A percentile compares a stretch with the other conserved stretches of the same genome.
Evolutionary conservation across 2,888 invertebrate species (phyloP).

Genomic region (Dicyrtoma fusca): DNA sequence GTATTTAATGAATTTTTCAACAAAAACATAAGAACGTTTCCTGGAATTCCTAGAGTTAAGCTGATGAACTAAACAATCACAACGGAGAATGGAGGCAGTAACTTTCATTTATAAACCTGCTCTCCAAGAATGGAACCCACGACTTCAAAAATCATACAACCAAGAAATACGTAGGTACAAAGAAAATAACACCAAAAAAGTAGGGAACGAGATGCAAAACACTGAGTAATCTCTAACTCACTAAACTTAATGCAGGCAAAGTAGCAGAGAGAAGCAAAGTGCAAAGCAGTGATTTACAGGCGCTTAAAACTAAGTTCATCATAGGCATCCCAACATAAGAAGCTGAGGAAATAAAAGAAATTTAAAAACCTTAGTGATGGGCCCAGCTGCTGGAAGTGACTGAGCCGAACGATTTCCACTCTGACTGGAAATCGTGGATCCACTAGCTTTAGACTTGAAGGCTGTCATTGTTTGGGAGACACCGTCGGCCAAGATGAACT

Average conservation of each 20-base stretch:
- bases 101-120: too few relatives aligned
- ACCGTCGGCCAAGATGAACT: constrained; percentile 98
- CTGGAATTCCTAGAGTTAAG: too few relatives aligned
- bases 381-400: constrained; percentile 71
- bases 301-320: neutral
- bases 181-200: too few relatives aligned
- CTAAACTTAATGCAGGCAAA: neutral
- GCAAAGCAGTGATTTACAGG: neutral
- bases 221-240: neutral
- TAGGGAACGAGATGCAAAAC: neutral
- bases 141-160: too few relatives aligned
- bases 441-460: constrained; percentile 92
- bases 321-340: neutral
- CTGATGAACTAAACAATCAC: too few relatives aligned
- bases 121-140: too few relatives aligned
- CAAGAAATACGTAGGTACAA: too few relatives aligned
- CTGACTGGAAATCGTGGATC: constrained; percentile 64
- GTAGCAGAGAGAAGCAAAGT: neutral
- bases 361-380: constrained; percentile 86
- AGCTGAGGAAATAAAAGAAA: constrained; percentile 6
- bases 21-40: too few relatives aligned
- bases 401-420: constrained; percentile 58
- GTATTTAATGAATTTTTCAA: too few relatives aligned
- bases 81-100: too few relatives aligned
- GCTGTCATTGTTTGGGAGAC: constrained; percentile 99